Conservation (phyloP, 2,888 invertebrate species). For the Masnerella sp. region DNA sequence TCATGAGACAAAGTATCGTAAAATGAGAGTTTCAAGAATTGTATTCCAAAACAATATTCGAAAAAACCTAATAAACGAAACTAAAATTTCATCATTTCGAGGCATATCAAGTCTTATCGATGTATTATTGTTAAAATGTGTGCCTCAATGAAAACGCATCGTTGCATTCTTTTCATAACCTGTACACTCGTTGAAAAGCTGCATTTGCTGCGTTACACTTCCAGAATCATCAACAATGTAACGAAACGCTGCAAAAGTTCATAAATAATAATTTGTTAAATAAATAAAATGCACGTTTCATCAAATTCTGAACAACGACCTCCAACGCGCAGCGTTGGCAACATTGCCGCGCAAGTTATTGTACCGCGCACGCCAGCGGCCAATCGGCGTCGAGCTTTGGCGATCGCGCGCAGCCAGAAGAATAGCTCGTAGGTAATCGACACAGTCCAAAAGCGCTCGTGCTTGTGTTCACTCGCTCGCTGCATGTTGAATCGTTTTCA, state of each 20-base stretch:
- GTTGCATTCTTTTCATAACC: too few relatives aligned
- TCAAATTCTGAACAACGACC: neutral
- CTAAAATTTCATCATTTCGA: too few relatives aligned
- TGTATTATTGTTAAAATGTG: too few relatives aligned
- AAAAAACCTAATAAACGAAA: too few relatives aligned
- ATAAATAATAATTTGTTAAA: conserved; percentile 1
- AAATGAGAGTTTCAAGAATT: too few relatives aligned
- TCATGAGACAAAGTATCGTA: too few relatives aligned
- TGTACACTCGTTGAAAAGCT: too few relatives aligned
- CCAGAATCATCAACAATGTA: too few relatives aligned
- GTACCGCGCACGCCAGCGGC: neutral
- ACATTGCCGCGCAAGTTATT: neutral
- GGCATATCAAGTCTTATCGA: too few relatives aligned
- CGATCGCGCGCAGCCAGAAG: conserved; percentile 7
- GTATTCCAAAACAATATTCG: too few relatives aligned
- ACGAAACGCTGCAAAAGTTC: neutral
- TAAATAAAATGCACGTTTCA: conserved; percentile 1
- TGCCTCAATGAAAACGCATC: too few relatives aligned
- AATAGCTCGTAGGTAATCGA: neutral
- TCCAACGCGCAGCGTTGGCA: conserved; percentile 7
- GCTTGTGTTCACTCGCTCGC: conserved; percentile 5
- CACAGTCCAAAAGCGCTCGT: conserved; percentile 25
- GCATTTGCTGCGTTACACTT: too few relatives aligned
- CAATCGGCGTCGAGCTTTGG: conserved; percentile 9
- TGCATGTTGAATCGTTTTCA: conserved; percentile 11